Conservation (phyloP, 2,797 vertebrate genomes). For the Clarias pachynema region DNA sequence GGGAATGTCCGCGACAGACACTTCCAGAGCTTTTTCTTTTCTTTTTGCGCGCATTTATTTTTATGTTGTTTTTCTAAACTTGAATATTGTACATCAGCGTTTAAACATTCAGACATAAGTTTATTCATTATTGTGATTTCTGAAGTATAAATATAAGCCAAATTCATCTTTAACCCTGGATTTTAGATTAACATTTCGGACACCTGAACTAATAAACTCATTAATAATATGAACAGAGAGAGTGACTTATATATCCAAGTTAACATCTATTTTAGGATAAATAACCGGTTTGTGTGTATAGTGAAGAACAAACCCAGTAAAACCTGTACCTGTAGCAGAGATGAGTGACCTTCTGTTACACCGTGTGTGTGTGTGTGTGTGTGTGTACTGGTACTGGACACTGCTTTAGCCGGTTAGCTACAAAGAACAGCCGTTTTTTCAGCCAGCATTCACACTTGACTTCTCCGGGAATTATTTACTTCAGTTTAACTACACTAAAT, state of each 20-base stretch:
- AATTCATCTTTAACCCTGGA: not conserved
- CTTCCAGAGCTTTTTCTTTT: no score
- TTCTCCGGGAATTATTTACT: no score
- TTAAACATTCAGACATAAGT: no score
- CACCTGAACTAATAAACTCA: not conserved
- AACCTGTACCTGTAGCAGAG: not conserved
- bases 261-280: not conserved
- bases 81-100: no score
- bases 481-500: not conserved
- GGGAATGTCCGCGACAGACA: no score
- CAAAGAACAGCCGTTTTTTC: not conserved
- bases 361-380: not conserved
- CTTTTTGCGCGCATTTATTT: no score
- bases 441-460: not conserved
- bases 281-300: not conserved
- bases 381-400: not conserved
- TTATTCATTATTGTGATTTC: no score
- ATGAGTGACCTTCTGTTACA: slow-evolving; percentile 21
- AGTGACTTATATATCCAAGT: not conserved
- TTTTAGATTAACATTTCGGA: not conserved
- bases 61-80: no score
- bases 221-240: not conserved
- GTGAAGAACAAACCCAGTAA: not conserved
- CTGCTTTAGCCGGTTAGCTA: slow-evolving; percentile 4
- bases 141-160: no score